These are phyloP conservation scores for Platyura marginata DNA, from an alignment of 1,140 invertebrate genomes.

Conservation along the genomic window DNA sequence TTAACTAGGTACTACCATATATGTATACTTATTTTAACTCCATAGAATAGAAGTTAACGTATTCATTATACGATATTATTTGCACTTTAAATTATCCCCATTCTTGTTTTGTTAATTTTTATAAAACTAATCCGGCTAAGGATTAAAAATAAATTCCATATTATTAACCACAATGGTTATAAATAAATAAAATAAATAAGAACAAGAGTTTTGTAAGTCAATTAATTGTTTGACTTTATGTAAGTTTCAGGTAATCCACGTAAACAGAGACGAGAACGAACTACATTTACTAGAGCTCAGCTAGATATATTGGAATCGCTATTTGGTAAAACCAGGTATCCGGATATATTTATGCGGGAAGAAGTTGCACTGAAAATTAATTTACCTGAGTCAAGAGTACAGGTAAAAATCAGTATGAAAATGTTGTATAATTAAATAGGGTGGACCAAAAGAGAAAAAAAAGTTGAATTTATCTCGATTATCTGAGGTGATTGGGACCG, in stretches of 20 bases:
- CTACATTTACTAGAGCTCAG: slow-evolving; percentile 88
- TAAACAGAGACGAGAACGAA: slow-evolving; percentile 85
- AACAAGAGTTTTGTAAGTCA: not conserved
- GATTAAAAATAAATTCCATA: not conserved
- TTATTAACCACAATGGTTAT: not conserved
- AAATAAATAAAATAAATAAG: not conserved
- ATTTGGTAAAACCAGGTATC: slow-evolving; percentile 87
- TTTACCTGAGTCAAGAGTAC: slow-evolving; percentile 86
- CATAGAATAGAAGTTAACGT: too few species aligned
- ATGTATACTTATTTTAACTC: too few species aligned
- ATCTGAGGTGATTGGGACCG: too few species aligned
- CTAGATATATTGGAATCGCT: slow-evolving; percentile 79
- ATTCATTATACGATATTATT: too few species aligned
- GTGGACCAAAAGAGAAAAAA: too few species aligned
- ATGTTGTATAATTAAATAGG: too few species aligned
- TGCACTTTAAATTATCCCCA: not conserved
- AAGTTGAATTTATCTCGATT: too few species aligned
- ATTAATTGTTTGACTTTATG: not conserved
- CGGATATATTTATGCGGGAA: slow-evolving; percentile 95
- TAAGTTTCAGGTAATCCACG: slow-evolving; percentile 41
- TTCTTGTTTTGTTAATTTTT: too few species aligned
- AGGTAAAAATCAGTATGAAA: too few species aligned
- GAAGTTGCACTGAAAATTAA: slow-evolving; percentile 93
- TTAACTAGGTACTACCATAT: too few species aligned
- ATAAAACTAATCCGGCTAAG: too few species aligned